These are phyloP conservation scores for Neuroterus valhalla DNA, from an alignment of 1,140 invertebrate genomes.

Conservation along the genomic window DNA sequence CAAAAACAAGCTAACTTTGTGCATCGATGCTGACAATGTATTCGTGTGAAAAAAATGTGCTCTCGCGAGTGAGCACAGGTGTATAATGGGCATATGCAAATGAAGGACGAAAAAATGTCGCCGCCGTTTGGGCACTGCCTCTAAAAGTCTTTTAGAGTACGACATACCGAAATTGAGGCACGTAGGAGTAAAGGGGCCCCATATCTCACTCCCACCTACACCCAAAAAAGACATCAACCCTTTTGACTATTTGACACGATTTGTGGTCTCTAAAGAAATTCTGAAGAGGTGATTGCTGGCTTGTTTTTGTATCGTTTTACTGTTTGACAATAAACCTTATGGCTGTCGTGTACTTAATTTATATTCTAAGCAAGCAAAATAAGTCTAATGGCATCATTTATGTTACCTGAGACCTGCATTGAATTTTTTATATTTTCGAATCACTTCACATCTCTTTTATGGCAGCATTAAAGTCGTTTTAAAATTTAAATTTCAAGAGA, in stretches of 20 bases:
- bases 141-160: conserved; percentile 52
- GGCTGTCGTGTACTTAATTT: not conserved
- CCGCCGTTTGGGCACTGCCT: conserved; percentile 61
- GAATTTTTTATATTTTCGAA: not conserved
- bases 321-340: conserved; percentile 8
- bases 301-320: not conserved
- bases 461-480: not conserved
- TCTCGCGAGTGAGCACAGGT: conserved; percentile 44
- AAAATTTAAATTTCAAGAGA: not conserved
- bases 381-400: conserved; percentile 10
- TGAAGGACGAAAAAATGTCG: conserved; percentile 53
- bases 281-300: not conserved
- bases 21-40: conserved; percentile 8
- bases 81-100: conserved; percentile 39
- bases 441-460: not conserved
- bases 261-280: not conserved
- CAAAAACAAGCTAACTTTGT: not conserved
- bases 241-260: not conserved
- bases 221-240: not conserved
- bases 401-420: not conserved
- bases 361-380: not conserved
- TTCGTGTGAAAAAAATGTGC: conserved; percentile 12
- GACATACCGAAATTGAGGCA: conserved; percentile 66
- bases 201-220: not conserved
- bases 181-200: conserved; percentile 46